phyloP scores from a whole-genome alignment of 2,113 vertebrate species.

The Odocoileus virginianus region DNA sequence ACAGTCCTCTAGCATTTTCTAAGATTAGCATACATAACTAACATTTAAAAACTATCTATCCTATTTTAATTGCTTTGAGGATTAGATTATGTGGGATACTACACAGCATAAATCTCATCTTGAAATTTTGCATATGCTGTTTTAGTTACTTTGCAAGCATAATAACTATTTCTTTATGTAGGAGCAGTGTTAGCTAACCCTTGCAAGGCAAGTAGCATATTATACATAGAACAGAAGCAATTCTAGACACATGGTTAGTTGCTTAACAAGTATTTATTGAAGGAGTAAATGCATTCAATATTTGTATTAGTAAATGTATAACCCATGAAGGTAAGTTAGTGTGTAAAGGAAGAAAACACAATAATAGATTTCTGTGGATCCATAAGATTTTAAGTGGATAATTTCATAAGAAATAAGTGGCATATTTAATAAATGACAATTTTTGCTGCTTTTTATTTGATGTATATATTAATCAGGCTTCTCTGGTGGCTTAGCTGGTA shows the following conservation, averaged over 20 bases:
- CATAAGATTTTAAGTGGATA: not conserved
- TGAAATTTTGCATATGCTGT: not conserved
- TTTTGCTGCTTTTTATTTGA: not conserved
- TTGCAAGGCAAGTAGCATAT: not conserved
- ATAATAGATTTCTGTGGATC: not conserved
- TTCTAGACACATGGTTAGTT: not conserved
- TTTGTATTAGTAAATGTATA: not conserved
- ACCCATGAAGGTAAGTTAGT: not conserved
- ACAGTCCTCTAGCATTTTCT: not conserved
- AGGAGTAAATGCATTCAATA: not conserved
- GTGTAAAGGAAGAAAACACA: not conserved
- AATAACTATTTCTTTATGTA: not conserved
- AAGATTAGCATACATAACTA: not conserved
- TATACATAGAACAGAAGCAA: not conserved
- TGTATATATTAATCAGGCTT: not conserved
- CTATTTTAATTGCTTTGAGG: not conserved
- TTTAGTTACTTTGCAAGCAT: not conserved
- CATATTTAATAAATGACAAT: not conserved
- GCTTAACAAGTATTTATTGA: not conserved
- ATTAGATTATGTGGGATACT: not conserved
- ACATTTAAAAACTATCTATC: not conserved
- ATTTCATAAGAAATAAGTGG: not conserved
- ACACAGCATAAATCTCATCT: not conserved
- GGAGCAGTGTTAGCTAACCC: not conserved
- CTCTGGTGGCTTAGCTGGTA: not conserved